Evolutionary conservation across 2,113 vertebrate genomes (phyloP), one percentile per base, ranked within the genome.

Genomic region (Polyodon spathula): DNA sequence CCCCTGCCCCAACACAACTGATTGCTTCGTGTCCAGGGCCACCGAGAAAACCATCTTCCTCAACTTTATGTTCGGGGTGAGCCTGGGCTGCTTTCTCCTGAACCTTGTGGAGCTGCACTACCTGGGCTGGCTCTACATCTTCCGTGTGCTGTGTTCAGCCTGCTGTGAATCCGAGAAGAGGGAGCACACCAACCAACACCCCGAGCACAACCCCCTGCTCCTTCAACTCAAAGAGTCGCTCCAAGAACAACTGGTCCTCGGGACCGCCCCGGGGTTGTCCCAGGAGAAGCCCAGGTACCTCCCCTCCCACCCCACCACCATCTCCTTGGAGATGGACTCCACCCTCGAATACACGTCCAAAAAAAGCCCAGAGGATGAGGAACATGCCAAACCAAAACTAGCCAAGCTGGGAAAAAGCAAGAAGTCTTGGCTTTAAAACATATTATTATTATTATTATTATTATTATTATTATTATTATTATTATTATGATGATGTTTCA

Each of bases 11-110:
- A 80, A 76, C 58, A 73, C 64, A 63, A 80, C 71, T 4, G 71
- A 84, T 68, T 83, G 76, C 63, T 84, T 83, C 60, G 64, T 85
- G 48, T 86, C 78, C 16, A 77, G 76, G 40, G 79, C 76, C 17
- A 80, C 72, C 1, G 79, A 87, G 66, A 81, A 83, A 64, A 82
- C 76, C 42, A 75, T 81, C 60, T 82, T 85, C 39, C 74, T 87
- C 64, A 82, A 80, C 63, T 81, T 86, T 60, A 81, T 79, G 74
- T 80, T 82, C 38, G 72, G 69, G 5, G 71, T 78, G 61, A 81
- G 77, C 38, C 58, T 77, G 0, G 78, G 74, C 6, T 87, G 77
- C 65, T 86, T 82, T 61, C 63, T 86, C 54, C 61, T 81, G 51
- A 86, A 81, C 67, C 72, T 80, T 55, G 76, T 68, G 39, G 78